Evolutionary conservation across 2,888 invertebrate species (phyloP).

Genomic region (Nephrotoma guestfalica): DNA sequence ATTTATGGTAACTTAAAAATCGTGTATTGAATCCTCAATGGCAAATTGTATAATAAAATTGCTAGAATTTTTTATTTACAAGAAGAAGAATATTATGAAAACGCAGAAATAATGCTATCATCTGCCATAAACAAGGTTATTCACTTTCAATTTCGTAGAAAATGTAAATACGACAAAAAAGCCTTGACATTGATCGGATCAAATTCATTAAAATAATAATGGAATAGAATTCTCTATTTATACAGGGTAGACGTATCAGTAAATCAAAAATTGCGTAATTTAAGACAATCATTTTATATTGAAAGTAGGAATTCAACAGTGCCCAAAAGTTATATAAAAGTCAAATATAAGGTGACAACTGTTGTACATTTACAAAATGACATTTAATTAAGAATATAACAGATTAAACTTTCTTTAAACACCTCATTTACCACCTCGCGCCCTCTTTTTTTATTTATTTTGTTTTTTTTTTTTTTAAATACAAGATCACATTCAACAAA

Average conservation of each 20-base stretch:
- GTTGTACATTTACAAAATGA: background rate
- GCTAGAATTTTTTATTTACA: background rate
- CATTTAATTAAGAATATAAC: background rate
- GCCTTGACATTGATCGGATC: background rate
- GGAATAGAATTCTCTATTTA: background rate
- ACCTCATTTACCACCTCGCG: background rate
- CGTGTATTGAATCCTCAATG: background rate
- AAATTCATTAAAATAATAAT: background rate
- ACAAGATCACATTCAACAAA: background rate
- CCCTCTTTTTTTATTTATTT: background rate
- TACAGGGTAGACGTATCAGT: background rate
- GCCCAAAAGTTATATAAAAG: background rate
- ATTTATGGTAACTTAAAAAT: background rate
- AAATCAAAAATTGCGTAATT: background rate
- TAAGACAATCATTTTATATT: background rate
- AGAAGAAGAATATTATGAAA: background rate
- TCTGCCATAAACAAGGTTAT: background rate
- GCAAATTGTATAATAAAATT: background rate
- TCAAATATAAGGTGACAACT: background rate
- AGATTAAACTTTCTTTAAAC: background rate
- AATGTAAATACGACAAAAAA: background rate
- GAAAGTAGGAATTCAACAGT: background rate
- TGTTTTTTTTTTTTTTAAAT: background rate
- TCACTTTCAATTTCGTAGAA: background rate
- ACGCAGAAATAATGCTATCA: background rate